Evolutionary conservation across 1,140 invertebrate genomes (phyloP), one percentile per base, ranked within the genome.

Genomic region (Chrysomallon squamiferum): DNA sequence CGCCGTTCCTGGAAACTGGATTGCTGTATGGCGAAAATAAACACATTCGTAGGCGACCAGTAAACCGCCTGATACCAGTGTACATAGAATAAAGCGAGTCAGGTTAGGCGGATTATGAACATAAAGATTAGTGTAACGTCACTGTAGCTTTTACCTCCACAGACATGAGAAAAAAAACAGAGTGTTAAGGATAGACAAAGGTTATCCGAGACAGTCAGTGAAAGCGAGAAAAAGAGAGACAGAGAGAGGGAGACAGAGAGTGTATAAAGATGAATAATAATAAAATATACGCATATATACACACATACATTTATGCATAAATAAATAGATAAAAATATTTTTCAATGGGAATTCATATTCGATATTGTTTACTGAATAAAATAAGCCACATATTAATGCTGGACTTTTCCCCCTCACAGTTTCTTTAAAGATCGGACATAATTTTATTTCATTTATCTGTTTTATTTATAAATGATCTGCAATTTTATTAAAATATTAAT

Each of bases 1-100:
- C 29, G 22, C 50, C 22, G 50, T 27, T 54, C 29, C 50, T 54
- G 50, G 9, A 54, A 54, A 54, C 50, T 20, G 50, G 29, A 25
- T 54, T 30, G 50, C 22, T 25, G 29, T 54, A 27, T 54, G 50
- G 29, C 50, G 29, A 54, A 30, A 30, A 54, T 54, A 54, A 54
- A 54, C 50, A 54, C 50, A 27, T 54, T 54, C 50, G 50, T 27
- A 54, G 50, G 50, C 50, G 50, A 25, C 29, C 4, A 22, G 25
- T 7, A 54, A 25, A 27, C 15, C 22, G n/a, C 15, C 50, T 54
- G 22, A 54, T 54, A 27, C 50, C 29, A 27, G 29, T 27, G 50
- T 30, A 54, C 29, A 54, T 30, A 54, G 50, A 27, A 27, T 25
- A 54, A 25, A 30, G 22, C 15, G 50, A 13, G 29, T 25, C 50